Base-by-base conservation (phyloP, 2,113 vertebrate genomes). In the Rana temporaria region DNA sequence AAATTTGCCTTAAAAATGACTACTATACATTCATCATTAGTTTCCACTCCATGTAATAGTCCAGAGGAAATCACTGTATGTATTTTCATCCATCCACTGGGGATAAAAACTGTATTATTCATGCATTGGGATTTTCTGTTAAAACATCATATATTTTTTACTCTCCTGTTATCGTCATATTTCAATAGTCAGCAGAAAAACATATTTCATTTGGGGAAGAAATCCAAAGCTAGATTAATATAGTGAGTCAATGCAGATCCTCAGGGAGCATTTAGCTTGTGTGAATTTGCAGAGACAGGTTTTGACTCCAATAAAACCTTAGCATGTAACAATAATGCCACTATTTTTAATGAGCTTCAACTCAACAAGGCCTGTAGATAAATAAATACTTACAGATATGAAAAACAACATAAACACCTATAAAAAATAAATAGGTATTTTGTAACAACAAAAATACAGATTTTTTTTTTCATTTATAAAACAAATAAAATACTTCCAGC, bases 181-280 rank as follows among this genome's bases (percentile, higher is more conserved):
- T 63, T 63, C n/a, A 26, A 63, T 24, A 63, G 60, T 63, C 60
- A 63, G 60, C 60, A 63, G 12, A 63, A 60, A 63, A 63, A 63
- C 60, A 24, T 24, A 63, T 63, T 63, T 63, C 60, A 9, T 63
- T 11, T 48, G 42, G 42, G 42, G 42, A 48, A 48, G 6, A 48
- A 11, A 48, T 63, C 22, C 60, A 63, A 8, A 22, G 4, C 60
- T 63, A 69, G 38, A 69, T 69, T 48, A 69, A 69, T 69, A 69
- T 22, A 69, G 7, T 14, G 19, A n/a, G n/a, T 69, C 67, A 48
- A 20, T 48, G 68, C 18, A 42, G 26, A 20, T 70, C 69, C 69
- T 53, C 4, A 9, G 69, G 16, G 48, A 55, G 69, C 20, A 55
- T 53, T 71, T 42, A 71, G 69, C 20, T 24, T 71, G 48, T 26